Evolutionary conservation across 2,113 vertebrate genomes (phyloP).

Genomic region (Lota lota): DNA sequence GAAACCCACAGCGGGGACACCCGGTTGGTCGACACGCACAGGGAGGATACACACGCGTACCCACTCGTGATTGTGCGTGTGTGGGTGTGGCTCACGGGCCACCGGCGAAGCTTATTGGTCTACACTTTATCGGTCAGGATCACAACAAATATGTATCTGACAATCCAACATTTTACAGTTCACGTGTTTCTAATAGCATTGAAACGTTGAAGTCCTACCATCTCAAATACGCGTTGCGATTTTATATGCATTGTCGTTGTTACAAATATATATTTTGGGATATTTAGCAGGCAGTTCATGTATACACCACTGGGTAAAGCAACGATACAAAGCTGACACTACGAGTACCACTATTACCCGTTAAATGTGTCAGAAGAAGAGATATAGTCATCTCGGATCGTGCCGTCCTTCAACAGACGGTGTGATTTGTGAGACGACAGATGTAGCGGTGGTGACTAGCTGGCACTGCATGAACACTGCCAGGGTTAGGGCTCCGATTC

Average conservation of each 20-base stretch:
- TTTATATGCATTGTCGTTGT: neutral
- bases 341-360: too few species aligned
- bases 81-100: slow-evolving; percentile 16
- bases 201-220: neutral
- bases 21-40: slow-evolving; percentile 17
- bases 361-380: too few species aligned
- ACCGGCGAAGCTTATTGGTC: slow-evolving; percentile 36
- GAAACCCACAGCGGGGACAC: slow-evolving; percentile 6
- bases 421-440: too few species aligned
- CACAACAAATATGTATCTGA: slow-evolving; percentile 41
- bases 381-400: too few species aligned
- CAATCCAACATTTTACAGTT: neutral
- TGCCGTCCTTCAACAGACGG: too few species aligned
- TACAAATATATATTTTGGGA: neutral
- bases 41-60: slow-evolving; percentile 34
- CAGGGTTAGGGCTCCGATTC: too few species aligned
- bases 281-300: too few species aligned
- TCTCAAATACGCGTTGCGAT: neutral
- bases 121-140: slow-evolving; percentile 8
- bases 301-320: too few species aligned
- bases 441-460: too few species aligned
- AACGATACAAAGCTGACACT: too few species aligned
- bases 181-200: too few species aligned
- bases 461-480: too few species aligned
- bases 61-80: slow-evolving; percentile 51